Evolutionary conservation across 2,888 invertebrate genomes (phyloP), one percentile per base, ranked within the genome.

Genomic region (Myopa testacea): DNA sequence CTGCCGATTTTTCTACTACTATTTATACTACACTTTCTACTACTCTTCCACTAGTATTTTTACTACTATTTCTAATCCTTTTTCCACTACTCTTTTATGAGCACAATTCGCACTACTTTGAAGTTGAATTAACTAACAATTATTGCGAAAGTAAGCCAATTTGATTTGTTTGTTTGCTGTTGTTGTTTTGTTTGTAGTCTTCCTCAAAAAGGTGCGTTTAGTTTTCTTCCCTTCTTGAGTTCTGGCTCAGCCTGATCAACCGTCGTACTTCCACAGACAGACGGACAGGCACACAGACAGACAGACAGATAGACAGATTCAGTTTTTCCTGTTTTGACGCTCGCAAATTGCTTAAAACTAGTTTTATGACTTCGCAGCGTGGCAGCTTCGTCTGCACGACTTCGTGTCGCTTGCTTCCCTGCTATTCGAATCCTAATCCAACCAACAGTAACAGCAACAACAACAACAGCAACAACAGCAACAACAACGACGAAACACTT

Each of bases 331-430:
- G 26, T 45, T 73, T 73, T 34, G 73, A 12, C 34, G 60, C 34
- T 60, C 68, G 67, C 67, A 75, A 68, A 75, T 67, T 75, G 55
- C 63, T 50, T 50, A 26, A 55, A 37, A 52, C 67, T 45, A 8
- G 38, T 65, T 55, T 52, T 55, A 65, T 14, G 65, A 34, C 65
- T 38, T 26, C 16, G n/a, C 58, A 45, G 19, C 12, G 26, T 37
- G 26, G 40, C 40, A 69, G 19, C 60, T 75, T 75, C 45, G 58
- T 60, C 68, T 75, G n/a, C 26, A 50, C 40, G 75, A 75, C 62
- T 75, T 50, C 68, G 38, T 69, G 68, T 69, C 58, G 58, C 63
- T 14, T 19, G 52, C 45, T 50, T 68, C 26, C 26, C 16, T 55
- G 55, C 58, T 58, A 12, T 19, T 12, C 14, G 65, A 50, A 19